Conservation (phyloP, 2,113 vertebrate species). For the Plotosus lineatus region DNA sequence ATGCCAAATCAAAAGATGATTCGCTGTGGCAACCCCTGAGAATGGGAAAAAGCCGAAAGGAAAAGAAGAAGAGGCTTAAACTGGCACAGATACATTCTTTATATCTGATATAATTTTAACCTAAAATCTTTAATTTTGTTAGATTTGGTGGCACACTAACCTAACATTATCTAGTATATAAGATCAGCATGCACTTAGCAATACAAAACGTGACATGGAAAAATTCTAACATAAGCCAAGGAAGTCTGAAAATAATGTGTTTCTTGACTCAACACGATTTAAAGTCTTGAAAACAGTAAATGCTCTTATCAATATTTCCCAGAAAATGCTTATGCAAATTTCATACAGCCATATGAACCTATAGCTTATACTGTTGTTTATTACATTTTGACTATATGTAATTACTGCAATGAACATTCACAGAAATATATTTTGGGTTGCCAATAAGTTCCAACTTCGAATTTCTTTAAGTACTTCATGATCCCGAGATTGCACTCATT, state of each 20-base stretch:
- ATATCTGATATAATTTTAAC: too few species aligned
- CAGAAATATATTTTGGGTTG: conserved; percentile 1
- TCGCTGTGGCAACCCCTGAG: too few species aligned
- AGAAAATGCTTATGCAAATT: conserved; percentile 1
- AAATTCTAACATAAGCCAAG: neutral
- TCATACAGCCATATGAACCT: neutral
- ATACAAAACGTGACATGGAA: neutral
- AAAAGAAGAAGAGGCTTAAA: too few species aligned
- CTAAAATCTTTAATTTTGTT: too few species aligned
- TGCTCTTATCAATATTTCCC: neutral
- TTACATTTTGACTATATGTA: neutral
- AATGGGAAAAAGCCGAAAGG: too few species aligned
- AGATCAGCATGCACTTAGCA: neutral
- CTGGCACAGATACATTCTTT: too few species aligned
- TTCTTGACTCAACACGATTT: neutral
- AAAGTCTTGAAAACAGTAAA: neutral
- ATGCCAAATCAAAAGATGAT: too few species aligned
- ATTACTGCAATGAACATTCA: neutral
- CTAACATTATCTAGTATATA: neutral
- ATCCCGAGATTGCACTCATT: too few species aligned
- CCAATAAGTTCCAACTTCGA: conserved; percentile 5
- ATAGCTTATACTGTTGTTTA: too few species aligned
- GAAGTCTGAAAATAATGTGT: neutral
- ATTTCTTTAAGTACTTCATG: neutral
- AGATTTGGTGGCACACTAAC: neutral